Base-by-base conservation (phyloP, 2,797 vertebrate genomes). In the Chelidonichthys spinosus region DNA sequence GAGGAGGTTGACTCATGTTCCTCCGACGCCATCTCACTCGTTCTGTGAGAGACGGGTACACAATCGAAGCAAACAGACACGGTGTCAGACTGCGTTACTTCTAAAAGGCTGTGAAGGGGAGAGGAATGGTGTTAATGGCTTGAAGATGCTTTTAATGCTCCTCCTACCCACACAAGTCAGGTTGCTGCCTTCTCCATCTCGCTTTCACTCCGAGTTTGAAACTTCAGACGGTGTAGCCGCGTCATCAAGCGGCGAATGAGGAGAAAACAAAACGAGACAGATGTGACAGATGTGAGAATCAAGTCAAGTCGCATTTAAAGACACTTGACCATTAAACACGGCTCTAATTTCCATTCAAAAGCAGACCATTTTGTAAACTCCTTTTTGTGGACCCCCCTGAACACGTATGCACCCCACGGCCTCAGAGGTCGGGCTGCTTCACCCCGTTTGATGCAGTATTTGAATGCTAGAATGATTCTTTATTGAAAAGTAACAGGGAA, bases 71-170 rank as follows among this genome's bases (percentile, higher is more conserved):
- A 70, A 72, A 80, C 71, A 17, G 49, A 76, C 69, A 69, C 47
- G 11, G 68, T 83, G 86, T 88, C 87, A 85, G 78, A 78, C 74
- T 55, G 59, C 61, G 44, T 76, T 79, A 79, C 84, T 83, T 86
- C 87, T 81, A 81, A 88, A 83, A 84, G 74, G 70, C 78, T 76
- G 77, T 60, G 76, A 82, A 77, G 64, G 25, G 72, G 54, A 82
- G 55, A 80, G 71, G 84, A 88, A 89, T 76, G 55, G 75, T 78
- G 76, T 77, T 89, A 90, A 90, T 87, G 85, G 85, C 64, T 84
- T 70, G 64, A 79, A 90, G 90, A 88, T 86, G 85, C 78, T 88
- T 89, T 90, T 88, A 89, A 83, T 87, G 85, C 77, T 83, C 70
- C 83, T 76, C 69, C 83, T 74, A 65, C 89, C 69, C 81, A 83